Base-by-base conservation (phyloP, 2,113 vertebrate species). In the Phalacrocorax carbo region DNA sequence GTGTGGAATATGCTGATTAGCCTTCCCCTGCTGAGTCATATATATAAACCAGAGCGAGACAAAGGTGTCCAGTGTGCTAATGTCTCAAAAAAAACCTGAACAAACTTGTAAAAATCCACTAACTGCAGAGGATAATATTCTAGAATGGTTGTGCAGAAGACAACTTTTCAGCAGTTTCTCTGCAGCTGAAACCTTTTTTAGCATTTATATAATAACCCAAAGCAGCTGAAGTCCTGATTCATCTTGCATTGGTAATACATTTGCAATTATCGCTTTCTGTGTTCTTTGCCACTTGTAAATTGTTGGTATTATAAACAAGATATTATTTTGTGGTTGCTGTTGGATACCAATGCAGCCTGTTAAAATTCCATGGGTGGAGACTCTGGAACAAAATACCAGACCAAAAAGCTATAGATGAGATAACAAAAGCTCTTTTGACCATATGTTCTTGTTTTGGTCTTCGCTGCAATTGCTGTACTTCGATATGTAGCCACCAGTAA, bases 1-100 rank as follows among this genome's bases (percentile, higher is more conserved):
- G 30, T 61, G 72, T 91, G 76, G 75, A 93, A 93, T 78, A n/a
- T 42, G 65, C 94, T 90, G 60, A 73, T 79, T 13, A 87, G 70
- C 61, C 89, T 86, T 82, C 49, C 66, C 36, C 60, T 86, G 80
- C 92, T 96, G 69, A 86, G 88, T 95, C 88, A 92, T 21, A 34
- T 55, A 27, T 10, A 20, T 18, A 17, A 95, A 38, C n/a, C 7
- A 32, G 60, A 75, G 66, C 2, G 30, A 91, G 36, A 94, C 61
- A 95, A 86, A 94, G 69, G 49, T 91, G 65, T 91, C 80, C 77
- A 32, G 11, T 51, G 72, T 84, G 77, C 52, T 79, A 32, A 5
- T 26, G 64, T 49, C 51, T 73, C 38, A 88, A 87, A 94, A 48
- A 49, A 62, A 73, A 15, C 64, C 58, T 85, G 77, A 72, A 29